Conservation (phyloP, 2,888 invertebrate genomes). For the Cephus pygmeus region DNA sequence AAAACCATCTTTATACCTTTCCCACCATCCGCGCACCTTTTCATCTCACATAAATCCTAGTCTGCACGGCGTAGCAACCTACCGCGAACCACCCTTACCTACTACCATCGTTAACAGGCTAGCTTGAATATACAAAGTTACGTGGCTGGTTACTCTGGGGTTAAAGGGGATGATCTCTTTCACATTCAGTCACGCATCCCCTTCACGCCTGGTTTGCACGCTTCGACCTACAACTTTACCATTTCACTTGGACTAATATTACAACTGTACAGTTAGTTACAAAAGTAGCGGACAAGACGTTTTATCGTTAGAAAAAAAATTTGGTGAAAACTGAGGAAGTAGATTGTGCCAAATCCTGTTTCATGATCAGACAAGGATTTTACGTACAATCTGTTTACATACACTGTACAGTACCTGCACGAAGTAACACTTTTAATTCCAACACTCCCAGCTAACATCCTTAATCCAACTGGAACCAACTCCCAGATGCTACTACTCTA, state of each 20-base stretch:
- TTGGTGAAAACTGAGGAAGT: neutral
- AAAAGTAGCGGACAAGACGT: neutral
- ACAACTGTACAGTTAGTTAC: neutral
- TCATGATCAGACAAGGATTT: neutral
- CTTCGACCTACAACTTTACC: neutral
- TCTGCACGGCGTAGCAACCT: conserved; percentile 7
- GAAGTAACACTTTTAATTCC: conserved; percentile 17
- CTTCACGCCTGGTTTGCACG: neutral
- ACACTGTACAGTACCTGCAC: neutral
- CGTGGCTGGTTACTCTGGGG: conserved; percentile 26
- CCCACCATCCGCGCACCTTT: conserved; percentile 22
- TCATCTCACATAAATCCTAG: conserved; percentile 28
- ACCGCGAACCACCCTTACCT: neutral
- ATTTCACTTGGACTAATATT: neutral
- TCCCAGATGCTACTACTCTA: conserved; percentile 13
- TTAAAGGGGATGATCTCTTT: conserved; percentile 32
- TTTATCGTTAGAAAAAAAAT: neutral
- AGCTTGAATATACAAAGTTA: conserved; percentile 31
- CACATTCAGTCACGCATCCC: neutral
- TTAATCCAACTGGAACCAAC: conserved; percentile 18
- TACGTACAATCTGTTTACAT: neutral
- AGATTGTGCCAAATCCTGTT: neutral
- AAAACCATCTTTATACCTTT: conserved; percentile 5
- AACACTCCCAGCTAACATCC: conserved; percentile 16
- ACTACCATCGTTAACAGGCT: neutral